A percentile compares a stretch with the other conserved stretches of the same genome.
phyloP scores from a whole-genome alignment of 2,113 vertebrate genomes.

The Esox niger region DNA sequence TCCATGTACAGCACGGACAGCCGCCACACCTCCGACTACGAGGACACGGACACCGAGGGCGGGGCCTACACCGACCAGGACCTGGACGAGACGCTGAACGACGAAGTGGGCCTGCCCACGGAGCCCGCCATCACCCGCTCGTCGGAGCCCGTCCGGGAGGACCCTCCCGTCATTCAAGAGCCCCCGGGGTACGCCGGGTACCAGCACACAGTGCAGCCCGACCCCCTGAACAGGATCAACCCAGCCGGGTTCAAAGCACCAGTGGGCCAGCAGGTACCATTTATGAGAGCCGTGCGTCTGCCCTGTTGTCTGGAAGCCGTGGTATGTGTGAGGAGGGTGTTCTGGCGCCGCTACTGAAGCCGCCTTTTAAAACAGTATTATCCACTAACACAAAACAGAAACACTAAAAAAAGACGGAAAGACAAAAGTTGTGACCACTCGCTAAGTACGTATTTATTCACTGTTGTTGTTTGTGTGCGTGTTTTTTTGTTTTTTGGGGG shows the following conservation, averaged over 20 bases:
- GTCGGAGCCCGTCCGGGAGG: slow-evolving; percentile 95
- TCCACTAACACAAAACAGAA: slow-evolving; percentile 22
- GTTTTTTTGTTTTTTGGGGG: slow-evolving; percentile 47
- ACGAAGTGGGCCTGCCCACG: slow-evolving; percentile 87
- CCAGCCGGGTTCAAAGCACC: slow-evolving; percentile 90
- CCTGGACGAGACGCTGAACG: slow-evolving; percentile 97
- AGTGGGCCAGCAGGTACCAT: slow-evolving; percentile 88
- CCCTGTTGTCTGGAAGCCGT: slow-evolving; percentile 78
- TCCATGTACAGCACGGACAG: slow-evolving; percentile 99
- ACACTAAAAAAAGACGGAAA: slow-evolving; percentile 7
- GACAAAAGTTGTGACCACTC: slow-evolving; percentile 52
- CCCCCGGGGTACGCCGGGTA: slow-evolving; percentile 79
- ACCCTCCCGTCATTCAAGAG: slow-evolving; percentile 88
- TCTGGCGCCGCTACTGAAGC: slow-evolving; percentile 71
- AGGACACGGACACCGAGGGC: slow-evolving; percentile 99
- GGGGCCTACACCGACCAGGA: slow-evolving; percentile 99
- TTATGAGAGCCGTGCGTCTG: slow-evolving; percentile 70
- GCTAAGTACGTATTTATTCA: slow-evolving; percentile 64
- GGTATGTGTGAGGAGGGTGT: slow-evolving; percentile 73
- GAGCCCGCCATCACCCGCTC: slow-evolving; percentile 97
- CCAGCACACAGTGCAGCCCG: slow-evolving; percentile 77
- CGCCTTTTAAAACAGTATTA: slow-evolving; percentile 39
- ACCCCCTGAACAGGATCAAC: slow-evolving; percentile 86
- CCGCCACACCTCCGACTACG: slow-evolving; percentile 97
- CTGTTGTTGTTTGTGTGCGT: slow-evolving; percentile 32